Evolutionary conservation across 1,140 invertebrate genomes (phyloP), one percentile per base, ranked within the genome.

Genomic region (Apocrypta bakeri): DNA sequence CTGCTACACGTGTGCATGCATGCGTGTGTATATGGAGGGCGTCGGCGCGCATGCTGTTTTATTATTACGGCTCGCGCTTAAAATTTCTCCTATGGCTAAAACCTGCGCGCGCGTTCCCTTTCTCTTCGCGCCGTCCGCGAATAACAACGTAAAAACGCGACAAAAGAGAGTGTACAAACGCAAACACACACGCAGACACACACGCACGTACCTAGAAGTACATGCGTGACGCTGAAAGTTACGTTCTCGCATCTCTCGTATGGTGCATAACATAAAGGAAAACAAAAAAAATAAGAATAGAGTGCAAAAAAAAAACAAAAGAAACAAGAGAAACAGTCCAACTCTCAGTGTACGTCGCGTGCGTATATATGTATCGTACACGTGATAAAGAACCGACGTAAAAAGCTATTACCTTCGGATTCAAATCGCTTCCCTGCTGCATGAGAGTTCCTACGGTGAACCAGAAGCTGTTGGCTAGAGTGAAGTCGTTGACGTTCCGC

Each of bases 361-460:
- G 42, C 9, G 21, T 48, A 14, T 48, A 48, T 48, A 48, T 7
- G 21, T 56, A 7, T 73, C 24, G 21, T 37, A 48, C 48, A 37
- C 33, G 71, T n/a, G 9, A 2, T 37, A 37, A 9, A 37, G 33
- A 29, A 75, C n/a, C 21, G 31, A 63, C 42, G 21, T 3, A 85
- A 84, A 71, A 81, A 82, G 64, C 72, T 72, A 86, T 88, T 94
- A 95, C 94, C 96, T 96, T 96, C 74, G 97, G 97, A 90, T 96
- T 96, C 84, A 97, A 93, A 90, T 97, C 96, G 84, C 96, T 97
- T 84, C 97, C 97, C 93, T 98, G 97, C 91, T 98, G 97, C 97
- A 98, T 98, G 84, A 98, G 94, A 12, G 97, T 97, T 74, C 97
- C 97, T 85, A 98, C 96, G 17, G 97, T 96, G 92, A 98, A 98